Percentiles rank a stretch among this genome's conserved stretches.
These are phyloP conservation scores for Chironomus tentans DNA, from an alignment of 2,888 invertebrate species.

Conservation along the genomic window DNA sequence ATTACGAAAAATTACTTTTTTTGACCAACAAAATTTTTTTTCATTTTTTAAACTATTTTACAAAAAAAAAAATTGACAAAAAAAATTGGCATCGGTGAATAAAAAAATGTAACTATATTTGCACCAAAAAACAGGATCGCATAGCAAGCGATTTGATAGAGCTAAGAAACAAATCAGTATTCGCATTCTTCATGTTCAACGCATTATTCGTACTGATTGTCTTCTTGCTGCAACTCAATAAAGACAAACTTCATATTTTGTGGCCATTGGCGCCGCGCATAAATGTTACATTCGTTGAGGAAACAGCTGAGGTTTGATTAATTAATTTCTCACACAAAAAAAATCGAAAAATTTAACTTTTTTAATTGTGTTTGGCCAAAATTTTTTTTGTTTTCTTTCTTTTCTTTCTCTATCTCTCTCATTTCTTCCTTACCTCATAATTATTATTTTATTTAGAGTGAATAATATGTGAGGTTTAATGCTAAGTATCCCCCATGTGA, in stretches of 20 bases:
- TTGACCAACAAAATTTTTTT: not conserved
- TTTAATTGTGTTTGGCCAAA: not conserved
- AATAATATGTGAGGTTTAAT: too few relatives aligned
- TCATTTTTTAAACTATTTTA: too few relatives aligned
- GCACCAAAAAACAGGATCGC: slow-evolving; percentile 56
- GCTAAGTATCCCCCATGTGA: too few relatives aligned
- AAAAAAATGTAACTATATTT: not conserved
- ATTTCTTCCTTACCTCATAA: not conserved
- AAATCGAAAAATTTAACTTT: not conserved
- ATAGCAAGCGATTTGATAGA: slow-evolving; percentile 86
- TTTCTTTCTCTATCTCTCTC: not conserved
- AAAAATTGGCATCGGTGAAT: slow-evolving; percentile 2
- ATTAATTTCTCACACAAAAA: not conserved
- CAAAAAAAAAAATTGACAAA: not conserved
- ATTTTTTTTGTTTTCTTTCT: not conserved
- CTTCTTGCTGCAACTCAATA: slow-evolving; percentile 97
- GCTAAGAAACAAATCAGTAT: slow-evolving; percentile 93
- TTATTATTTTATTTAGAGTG: not conserved
- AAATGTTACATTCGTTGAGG: slow-evolving; percentile 88
- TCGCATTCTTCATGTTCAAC: slow-evolving; percentile 99
- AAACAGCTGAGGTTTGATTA: slow-evolving; percentile 72
- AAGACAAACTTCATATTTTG: slow-evolving; percentile 94
- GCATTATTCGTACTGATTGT: slow-evolving; percentile 98
- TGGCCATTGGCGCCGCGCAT: slow-evolving; percentile 95
- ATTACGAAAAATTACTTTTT: not conserved